Base-by-base conservation (phyloP, 2,797 vertebrate species). In the Choloepus didactylus region DNA sequence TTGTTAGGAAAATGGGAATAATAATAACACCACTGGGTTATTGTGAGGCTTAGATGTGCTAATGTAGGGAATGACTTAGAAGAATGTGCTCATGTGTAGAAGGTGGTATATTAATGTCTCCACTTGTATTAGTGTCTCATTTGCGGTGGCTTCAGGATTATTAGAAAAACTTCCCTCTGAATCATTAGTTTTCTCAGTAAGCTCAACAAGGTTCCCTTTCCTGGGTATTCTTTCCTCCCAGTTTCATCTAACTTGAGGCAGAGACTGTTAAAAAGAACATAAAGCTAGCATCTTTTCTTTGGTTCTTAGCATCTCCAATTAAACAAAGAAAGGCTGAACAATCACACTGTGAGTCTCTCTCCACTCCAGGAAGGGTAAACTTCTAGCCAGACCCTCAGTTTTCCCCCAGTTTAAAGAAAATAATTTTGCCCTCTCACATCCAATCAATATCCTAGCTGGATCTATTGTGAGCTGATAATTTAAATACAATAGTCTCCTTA, bases 401-500 rank as follows among this genome's bases (percentile, higher is more conserved):
- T 93, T 81, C n/a, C 77, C 46, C 64, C 15, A 83, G 49, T 87
- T 91, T 87, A 87, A 96, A 93, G 89, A 89, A 95, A 96, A 96
- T 96, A 95, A 97, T 97, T 95, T 97, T 89, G 87, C 91, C 69
- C 86, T 96, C 88, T 95, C 87, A 54, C 80, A 95, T 95, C 93
- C 95, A 97, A 96, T 97, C 95, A 97, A 95, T 97, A 97, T 95
- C 95, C 87, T 96, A 88, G 88, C 84, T 85, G 76, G 69, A 83
- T 83, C 96, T 97, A 97, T 95, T 97, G 95, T 97, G 91, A 95
- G 49, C 80, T 94, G 95, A 97, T 97, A 96, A 97, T 98, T 98
- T 98, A 97, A 98, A 98, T 98, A 98, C 97, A 97, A 97, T 97
- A 91, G 96, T 98, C 87, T 97, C 97, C 97, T 91, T 97, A 97